phyloP scores from a whole-genome alignment of 1,140 invertebrate species.

The Drosophila kohkoa region DNA sequence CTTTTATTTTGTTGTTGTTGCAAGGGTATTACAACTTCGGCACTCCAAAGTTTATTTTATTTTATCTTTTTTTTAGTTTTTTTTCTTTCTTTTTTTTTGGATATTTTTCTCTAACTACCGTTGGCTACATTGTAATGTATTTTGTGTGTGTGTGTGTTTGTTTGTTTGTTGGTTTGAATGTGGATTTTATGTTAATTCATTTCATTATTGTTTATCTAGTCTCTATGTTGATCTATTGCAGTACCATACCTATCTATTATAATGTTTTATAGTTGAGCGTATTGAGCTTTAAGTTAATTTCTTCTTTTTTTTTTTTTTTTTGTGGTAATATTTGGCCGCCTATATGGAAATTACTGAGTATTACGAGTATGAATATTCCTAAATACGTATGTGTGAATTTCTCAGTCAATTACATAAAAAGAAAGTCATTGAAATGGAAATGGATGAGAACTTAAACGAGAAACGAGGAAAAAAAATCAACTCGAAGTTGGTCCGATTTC shows the following conservation, averaged over 20 bases:
- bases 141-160: neutral
- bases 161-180: neutral
- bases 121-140: constrained; percentile 3
- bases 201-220: constrained; percentile 27
- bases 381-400: constrained; percentile 16
- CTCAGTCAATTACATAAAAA: constrained; percentile 16
- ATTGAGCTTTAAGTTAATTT: constrained; percentile 16
- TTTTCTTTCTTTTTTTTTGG: neutral
- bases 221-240: constrained; percentile 30
- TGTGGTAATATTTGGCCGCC: neutral
- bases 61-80: constrained; percentile 3
- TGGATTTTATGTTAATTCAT: constrained; percentile 4
- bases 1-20: neutral
- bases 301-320: neutral
- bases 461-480: constrained; percentile 20
- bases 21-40: constrained; percentile 11
- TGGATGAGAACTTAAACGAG: no score
- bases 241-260: constrained; percentile 31
- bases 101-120: constrained; percentile 18
- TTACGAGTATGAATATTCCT: constrained; percentile 17
- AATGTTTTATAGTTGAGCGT: constrained; percentile 20
- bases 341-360: constrained; percentile 17
- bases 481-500: constrained; percentile 48
- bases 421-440: neutral
- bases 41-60: constrained; percentile 1